phyloP scores from a whole-genome alignment of 2,113 vertebrate genomes.

The Okapia johnstoni region DNA sequence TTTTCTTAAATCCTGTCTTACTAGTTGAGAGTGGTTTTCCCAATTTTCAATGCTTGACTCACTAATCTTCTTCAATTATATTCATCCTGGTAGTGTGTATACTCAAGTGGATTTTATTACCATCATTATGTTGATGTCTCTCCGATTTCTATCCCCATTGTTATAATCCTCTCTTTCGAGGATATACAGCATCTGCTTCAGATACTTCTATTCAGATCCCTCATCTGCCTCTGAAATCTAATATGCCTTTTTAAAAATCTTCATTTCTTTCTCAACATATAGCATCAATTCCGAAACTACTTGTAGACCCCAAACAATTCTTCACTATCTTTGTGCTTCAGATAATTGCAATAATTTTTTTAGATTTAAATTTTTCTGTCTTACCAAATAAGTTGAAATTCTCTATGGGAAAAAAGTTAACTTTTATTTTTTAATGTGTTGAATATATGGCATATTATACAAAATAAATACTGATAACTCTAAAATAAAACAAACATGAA shows the following conservation, averaged over 20 bases:
- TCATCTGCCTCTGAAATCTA: background rate
- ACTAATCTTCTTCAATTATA: constrained; percentile 9
- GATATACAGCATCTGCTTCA: background rate
- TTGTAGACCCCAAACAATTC: background rate
- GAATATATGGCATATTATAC: background rate
- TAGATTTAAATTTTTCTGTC: background rate
- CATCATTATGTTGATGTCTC: background rate
- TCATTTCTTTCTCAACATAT: background rate
- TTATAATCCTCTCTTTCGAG: background rate
- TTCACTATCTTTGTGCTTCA: background rate
- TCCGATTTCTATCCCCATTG: background rate
- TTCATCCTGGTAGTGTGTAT: background rate
- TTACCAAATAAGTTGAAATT: background rate
- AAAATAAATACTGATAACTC: background rate
- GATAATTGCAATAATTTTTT: background rate
- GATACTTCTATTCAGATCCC: background rate
- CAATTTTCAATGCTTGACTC: background rate
- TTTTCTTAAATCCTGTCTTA: background rate
- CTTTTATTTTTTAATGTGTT: background rate
- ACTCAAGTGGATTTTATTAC: background rate
- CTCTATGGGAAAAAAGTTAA: background rate
- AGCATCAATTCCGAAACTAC: background rate
- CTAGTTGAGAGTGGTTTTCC: background rate
- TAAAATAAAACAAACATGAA: background rate
- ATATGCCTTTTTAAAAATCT: background rate